phyloP scores from a whole-genome alignment of 2,113 vertebrate genomes.

The Lates calcarifer region DNA sequence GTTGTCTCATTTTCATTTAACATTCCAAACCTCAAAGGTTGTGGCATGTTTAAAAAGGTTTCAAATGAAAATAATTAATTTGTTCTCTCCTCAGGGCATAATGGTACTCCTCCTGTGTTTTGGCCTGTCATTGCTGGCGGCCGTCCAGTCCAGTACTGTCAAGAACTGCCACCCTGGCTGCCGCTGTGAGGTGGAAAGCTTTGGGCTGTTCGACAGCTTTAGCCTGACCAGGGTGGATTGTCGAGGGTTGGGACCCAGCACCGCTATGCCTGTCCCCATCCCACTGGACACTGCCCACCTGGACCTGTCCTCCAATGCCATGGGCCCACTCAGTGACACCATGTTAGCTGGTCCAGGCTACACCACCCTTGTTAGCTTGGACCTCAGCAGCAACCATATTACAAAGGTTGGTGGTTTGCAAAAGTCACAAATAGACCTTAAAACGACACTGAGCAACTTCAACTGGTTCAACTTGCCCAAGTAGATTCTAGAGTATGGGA shows the following conservation, averaged over 20 bases:
- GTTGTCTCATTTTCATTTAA: not conserved
- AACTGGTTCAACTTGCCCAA: too few relatives aligned
- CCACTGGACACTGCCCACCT: constrained; percentile 94
- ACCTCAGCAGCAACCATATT: constrained; percentile 93
- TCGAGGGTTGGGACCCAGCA: constrained; percentile 86
- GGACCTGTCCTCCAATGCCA: constrained; percentile 92
- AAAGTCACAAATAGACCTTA: not conserved
- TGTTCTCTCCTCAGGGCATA: constrained; percentile 64
- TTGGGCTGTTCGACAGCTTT: constrained; percentile 97
- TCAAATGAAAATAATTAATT: constrained; percentile 13
- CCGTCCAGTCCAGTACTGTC: constrained; percentile 56
- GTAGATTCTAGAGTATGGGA: too few relatives aligned
- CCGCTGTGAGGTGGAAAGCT: constrained; percentile 94
- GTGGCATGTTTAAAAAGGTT: not conserved
- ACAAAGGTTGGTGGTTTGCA: constrained; percentile 76
- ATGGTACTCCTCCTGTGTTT: constrained; percentile 78
- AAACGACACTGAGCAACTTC: not conserved
- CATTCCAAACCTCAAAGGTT: not conserved
- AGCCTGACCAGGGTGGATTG: constrained; percentile 96
- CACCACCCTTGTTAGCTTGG: constrained; percentile 93
- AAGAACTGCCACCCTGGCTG: constrained; percentile 93
- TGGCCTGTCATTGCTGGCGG: constrained; percentile 67
- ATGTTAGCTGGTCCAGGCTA: constrained; percentile 96
- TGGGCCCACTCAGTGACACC: constrained; percentile 89
- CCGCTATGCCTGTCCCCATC: constrained; percentile 89